phyloP scores from a whole-genome alignment of 1,140 invertebrate genomes.

The Meloidogyne floridensis region DNA sequence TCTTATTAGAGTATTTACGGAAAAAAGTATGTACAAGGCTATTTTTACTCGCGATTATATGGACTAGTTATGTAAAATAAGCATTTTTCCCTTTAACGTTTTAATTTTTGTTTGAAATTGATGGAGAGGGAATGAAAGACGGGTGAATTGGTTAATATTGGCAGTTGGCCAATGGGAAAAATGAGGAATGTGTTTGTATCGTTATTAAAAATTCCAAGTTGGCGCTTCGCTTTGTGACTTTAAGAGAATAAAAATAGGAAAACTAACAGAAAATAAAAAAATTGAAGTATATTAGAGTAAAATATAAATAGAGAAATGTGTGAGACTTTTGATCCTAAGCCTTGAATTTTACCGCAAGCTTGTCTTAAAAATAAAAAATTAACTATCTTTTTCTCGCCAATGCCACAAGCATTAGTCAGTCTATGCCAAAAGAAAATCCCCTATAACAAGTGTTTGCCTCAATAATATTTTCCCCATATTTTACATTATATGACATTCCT shows the following conservation, averaged over 20 bases:
- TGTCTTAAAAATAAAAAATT: background rate
- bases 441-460: background rate
- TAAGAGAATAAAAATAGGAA: background rate
- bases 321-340: too few relatives aligned
- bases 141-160: background rate
- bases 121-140: background rate
- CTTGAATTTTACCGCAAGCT: background rate
- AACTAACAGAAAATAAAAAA: too few relatives aligned
- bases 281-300: too few relatives aligned
- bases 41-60: background rate
- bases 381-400: background rate
- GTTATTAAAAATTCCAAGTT: too few relatives aligned
- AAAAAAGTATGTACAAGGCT: too few relatives aligned
- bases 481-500: background rate
- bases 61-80: background rate
- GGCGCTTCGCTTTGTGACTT: too few relatives aligned
- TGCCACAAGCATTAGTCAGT: background rate
- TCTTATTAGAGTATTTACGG: too few relatives aligned
- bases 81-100: too few relatives aligned
- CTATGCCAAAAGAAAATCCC: background rate
- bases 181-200: background rate
- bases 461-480: background rate
- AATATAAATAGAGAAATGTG: too few relatives aligned
- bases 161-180: background rate
- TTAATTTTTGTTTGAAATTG: background rate